phyloP scores from a whole-genome alignment of 2,113 vertebrate species.

The Pampusana beccarii region DNA sequence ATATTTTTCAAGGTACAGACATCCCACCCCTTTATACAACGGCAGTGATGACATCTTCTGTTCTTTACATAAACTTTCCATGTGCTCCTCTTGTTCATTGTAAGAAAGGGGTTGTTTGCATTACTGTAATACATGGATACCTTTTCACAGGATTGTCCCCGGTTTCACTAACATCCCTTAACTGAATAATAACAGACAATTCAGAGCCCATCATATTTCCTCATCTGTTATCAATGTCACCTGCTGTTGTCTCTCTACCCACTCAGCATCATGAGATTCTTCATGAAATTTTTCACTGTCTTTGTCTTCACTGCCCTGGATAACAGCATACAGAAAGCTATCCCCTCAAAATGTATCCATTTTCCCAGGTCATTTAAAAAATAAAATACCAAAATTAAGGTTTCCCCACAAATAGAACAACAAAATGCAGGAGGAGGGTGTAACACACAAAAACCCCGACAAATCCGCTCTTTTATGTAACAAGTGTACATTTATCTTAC shows the following conservation, averaged over 20 bases:
- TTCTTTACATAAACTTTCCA: neutral
- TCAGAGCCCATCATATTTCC: neutral
- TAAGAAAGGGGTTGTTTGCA: neutral
- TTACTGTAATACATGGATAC: neutral
- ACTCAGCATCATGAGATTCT: neutral
- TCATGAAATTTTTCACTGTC: neutral
- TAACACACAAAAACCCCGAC: neutral
- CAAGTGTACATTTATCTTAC: neutral
- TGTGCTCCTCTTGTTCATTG: neutral
- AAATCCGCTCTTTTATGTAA: neutral
- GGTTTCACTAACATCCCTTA: neutral
- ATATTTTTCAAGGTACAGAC: neutral
- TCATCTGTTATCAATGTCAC: neutral
- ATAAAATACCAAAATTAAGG: neutral
- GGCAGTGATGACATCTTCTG: neutral
- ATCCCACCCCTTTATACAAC: neutral
- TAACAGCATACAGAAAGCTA: neutral
- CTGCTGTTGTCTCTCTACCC: neutral
- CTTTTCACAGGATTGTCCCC: neutral
- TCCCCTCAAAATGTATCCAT: fast-evolving
- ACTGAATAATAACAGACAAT: neutral
- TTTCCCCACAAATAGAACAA: neutral
- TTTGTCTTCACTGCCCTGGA: neutral
- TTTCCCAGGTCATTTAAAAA: neutral
- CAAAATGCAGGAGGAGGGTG: neutral